Conservation (phyloP, 2,888 invertebrate species). For the Auanema sp. region DNA sequence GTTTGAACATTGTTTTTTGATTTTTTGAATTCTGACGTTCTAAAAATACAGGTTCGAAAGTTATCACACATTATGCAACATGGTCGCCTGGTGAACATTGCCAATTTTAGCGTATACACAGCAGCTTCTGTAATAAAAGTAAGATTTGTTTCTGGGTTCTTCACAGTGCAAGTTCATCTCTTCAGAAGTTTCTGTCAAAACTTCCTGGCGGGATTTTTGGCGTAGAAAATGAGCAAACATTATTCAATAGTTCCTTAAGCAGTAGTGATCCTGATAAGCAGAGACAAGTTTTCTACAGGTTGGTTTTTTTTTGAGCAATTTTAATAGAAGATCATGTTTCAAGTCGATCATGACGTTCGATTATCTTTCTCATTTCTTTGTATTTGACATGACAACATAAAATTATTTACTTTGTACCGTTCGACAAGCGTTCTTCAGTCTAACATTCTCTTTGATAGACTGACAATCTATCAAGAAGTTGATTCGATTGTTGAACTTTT, state of each 20-base stretch:
- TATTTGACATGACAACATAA: slow-evolving; percentile 1
- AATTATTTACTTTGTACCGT: neutral
- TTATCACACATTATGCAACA: slow-evolving; percentile 64
- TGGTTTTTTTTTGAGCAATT: slow-evolving; percentile 24
- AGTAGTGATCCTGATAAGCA: slow-evolving; percentile 76
- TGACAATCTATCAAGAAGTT: slow-evolving; percentile 11
- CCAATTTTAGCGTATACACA: slow-evolving; percentile 91
- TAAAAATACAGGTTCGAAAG: slow-evolving; percentile 57
- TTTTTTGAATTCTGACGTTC: slow-evolving; percentile 6
- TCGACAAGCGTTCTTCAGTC: neutral
- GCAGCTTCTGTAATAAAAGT: slow-evolving; percentile 93
- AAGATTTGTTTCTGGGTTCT: slow-evolving; percentile 11
- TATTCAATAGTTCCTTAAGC: slow-evolving; percentile 84
- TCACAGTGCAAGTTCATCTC: neutral
- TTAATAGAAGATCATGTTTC: neutral
- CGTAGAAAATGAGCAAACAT: slow-evolving; percentile 82
- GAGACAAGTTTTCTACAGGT: slow-evolving; percentile 89
- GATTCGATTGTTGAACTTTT: slow-evolving; percentile 4
- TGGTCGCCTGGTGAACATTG: slow-evolving; percentile 64
- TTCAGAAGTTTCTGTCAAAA: slow-evolving; percentile 86
- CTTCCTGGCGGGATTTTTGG: slow-evolving; percentile 96
- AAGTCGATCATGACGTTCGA: neutral
- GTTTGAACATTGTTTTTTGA: slow-evolving; percentile 8
- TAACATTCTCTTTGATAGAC: neutral
- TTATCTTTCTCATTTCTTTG: slow-evolving; percentile 20